Evolutionary conservation across 2,113 vertebrate species (phyloP), one percentile per base, ranked within the genome.

Genomic region (Dinomys branickii): DNA sequence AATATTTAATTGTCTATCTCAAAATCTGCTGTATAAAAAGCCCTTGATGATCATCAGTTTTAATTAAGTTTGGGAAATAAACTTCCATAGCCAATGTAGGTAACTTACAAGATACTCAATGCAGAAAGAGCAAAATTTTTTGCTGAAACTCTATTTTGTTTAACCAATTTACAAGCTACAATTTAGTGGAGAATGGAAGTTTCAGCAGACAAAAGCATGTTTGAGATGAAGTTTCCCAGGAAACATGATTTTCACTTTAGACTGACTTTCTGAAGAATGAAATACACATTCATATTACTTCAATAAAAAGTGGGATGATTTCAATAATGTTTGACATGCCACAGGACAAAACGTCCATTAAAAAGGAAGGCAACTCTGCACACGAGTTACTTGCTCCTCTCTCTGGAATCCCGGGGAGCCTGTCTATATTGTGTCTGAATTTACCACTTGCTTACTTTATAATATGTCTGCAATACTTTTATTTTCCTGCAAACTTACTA

Each of bases 251-350:
- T 16, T 91, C 13, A 30, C 41, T 10, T 73, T 59, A 88, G 44
- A 56, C 52, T 89, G 50, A 94, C 28, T 47, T 75, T 95, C 82
- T 24, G 1, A 91, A 80, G 3, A 35, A 24, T 73, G 7, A 10
- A 73, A 83, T 59, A 78, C 9, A 77, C 8, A 58, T 17, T 80
- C 9, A 19, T 38, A 56, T 65, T 67, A 91, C 12, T 10, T 67
- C 10, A 93, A 61, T 38, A 91, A 85, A 94, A 41, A 54, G 13
- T 81, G 41, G 11, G 63, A 75, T 86, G 35, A 88, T 85, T 93
- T 85, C 75, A 67, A 52, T 67, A 80, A 67, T 26, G 30, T 22
- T 65, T 67, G 9, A 54, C 16, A 54, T 9, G 1, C 1, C 19
- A 73, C 16, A 41, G 0, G 33, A 94, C 6, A 69, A 22, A 94